Evolutionary conservation across 2,797 vertebrate species (phyloP).

Genomic region (Staurois parvus): DNA sequence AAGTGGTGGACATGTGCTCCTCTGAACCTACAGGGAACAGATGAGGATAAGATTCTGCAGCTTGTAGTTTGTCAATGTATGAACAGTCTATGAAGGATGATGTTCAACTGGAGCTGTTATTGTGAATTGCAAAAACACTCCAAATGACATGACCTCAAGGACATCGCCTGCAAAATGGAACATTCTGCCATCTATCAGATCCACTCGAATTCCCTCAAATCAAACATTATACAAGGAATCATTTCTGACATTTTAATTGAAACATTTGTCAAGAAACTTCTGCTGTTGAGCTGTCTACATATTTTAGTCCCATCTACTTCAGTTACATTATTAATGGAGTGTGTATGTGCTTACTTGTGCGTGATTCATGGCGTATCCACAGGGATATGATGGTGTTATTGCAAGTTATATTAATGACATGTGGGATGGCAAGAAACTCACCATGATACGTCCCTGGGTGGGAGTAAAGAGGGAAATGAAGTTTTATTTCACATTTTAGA

Average conservation of each 20-base stretch:
- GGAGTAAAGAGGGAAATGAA: conserved; percentile 13
- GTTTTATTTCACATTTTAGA: conserved; percentile 9
- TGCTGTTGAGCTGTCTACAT: conserved; percentile 27
- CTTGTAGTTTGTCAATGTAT: background rate
- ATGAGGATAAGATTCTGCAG: background rate
- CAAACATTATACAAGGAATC: conserved; percentile 16
- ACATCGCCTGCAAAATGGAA: conserved; percentile 14
- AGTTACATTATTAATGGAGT: conserved; percentile 33
- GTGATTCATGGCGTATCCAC: conserved; percentile 21
- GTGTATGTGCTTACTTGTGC: conserved; percentile 6
- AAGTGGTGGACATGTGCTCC: background rate
- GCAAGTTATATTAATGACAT: conserved; percentile 23
- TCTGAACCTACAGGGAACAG: background rate
- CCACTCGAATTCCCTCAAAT: conserved; percentile 36
- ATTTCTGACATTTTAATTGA: conserved; percentile 42
- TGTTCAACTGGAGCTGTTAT: background rate
- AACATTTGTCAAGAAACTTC: conserved; percentile 21
- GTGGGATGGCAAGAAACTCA: conserved; percentile 20
- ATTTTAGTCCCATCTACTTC: conserved; percentile 25
- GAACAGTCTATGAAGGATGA: conserved; percentile 10
- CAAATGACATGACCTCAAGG: conserved; percentile 26
- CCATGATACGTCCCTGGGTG: conserved; percentile 11
- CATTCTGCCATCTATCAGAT: conserved; percentile 23
- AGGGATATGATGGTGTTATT: conserved; percentile 28
- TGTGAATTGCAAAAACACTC: conserved; percentile 8